phyloP scores from a whole-genome alignment of 1,140 invertebrate species.

The Heliothis virescens region DNA sequence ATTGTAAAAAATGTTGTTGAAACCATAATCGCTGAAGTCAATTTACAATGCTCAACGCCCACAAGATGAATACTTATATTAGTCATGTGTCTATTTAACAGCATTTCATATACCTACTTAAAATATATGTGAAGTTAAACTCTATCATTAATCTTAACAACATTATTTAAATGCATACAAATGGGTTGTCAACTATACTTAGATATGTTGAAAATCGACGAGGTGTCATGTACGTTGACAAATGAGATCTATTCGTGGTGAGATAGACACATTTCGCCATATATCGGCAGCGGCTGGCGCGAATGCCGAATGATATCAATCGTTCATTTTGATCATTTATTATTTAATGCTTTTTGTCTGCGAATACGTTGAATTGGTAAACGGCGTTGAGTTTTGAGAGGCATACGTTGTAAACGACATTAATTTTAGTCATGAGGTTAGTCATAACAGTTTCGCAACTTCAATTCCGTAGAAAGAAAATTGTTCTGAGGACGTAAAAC shows the following conservation, averaged over 20 bases:
- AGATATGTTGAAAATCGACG: slow-evolving; percentile 14
- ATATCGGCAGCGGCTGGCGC: slow-evolving; percentile 10
- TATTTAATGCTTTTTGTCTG: slow-evolving; percentile 33
- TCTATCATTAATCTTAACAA: slow-evolving; percentile 5
- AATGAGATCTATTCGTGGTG: slow-evolving; percentile 28
- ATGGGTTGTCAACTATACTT: background rate
- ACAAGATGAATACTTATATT: background rate
- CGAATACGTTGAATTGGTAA: slow-evolving; percentile 1
- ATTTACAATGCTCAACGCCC: background rate
- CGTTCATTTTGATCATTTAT: slow-evolving; percentile 31
- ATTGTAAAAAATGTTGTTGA: background rate
- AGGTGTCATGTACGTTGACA: slow-evolving; percentile 15
- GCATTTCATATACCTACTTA: background rate
- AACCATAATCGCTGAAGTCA: background rate
- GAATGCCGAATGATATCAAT: slow-evolving; percentile 22
- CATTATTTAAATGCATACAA: slow-evolving; percentile 26
- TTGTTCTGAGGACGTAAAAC: too few species aligned
- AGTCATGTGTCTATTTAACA: slow-evolving; percentile 6
- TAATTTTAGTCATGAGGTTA: background rate
- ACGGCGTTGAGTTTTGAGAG: background rate
- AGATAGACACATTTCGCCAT: slow-evolving; percentile 31
- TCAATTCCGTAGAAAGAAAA: too few species aligned
- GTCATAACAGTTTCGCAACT: background rate
- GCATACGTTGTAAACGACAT: background rate
- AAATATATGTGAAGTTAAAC: slow-evolving; percentile 10